These are phyloP conservation scores for Tor tambroides DNA, from an alignment of 2,113 vertebrate species.

Conservation along the genomic window DNA sequence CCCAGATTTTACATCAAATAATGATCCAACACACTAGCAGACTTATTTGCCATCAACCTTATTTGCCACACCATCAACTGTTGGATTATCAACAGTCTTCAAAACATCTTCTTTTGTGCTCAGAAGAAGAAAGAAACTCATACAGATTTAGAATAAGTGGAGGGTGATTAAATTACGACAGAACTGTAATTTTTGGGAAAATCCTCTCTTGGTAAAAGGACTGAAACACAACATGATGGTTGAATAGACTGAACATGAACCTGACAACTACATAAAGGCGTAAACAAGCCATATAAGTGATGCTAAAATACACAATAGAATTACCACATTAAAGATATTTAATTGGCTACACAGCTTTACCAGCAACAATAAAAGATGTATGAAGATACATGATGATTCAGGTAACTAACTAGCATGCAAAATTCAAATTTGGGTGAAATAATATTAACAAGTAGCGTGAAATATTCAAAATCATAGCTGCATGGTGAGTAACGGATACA, in stretches of 20 bases:
- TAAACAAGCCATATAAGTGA: not conserved
- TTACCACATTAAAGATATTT: not conserved
- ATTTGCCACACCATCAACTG: not conserved
- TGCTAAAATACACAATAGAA: not conserved
- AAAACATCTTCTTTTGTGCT: not conserved
- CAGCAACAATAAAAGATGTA: not conserved
- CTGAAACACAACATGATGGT: too few relatives aligned
- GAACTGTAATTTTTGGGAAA: not conserved
- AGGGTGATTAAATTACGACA: not conserved
- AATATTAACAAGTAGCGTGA: slow-evolving; percentile 14
- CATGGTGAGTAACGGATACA: not conserved
- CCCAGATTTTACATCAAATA: not conserved
- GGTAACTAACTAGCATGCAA: not conserved
- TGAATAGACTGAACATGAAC: not conserved
- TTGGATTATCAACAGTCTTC: not conserved
- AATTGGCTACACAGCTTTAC: not conserved
- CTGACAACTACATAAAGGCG: too few relatives aligned
- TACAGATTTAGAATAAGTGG: not conserved
- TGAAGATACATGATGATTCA: not conserved
- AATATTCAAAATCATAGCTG: slow-evolving; percentile 13
- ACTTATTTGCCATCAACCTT: too few relatives aligned
- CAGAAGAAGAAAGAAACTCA: not conserved
- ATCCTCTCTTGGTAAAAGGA: too few relatives aligned
- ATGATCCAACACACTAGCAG: not conserved
- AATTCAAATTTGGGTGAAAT: not conserved